Evolutionary conservation across 92 coral and sea anemone genomes (phyloP).

Genomic region (Siderastrea radians): DNA sequence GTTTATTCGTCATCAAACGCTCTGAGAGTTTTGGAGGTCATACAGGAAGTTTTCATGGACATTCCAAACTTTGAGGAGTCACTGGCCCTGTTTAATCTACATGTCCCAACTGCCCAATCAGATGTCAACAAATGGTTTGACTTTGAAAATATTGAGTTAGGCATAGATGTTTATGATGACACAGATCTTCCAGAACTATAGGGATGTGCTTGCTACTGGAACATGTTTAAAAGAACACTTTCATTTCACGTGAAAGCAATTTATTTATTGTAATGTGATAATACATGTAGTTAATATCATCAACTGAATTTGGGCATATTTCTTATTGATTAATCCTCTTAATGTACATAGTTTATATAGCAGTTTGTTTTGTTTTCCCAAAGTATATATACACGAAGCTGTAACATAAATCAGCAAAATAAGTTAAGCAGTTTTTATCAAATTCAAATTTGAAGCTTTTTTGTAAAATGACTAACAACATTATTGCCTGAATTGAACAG

Average conservation of each 20-base stretch:
- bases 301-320: too few relatives aligned
- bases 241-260: not conserved
- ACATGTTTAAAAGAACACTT: slow-evolving; percentile 6
- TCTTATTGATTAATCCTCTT: too few relatives aligned
- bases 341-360: too few relatives aligned
- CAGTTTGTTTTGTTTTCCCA: too few relatives aligned
- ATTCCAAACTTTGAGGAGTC: slow-evolving; percentile 66
- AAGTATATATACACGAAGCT: too few relatives aligned
- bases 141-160: slow-evolving; percentile 22
- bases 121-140: slow-evolving; percentile 35
- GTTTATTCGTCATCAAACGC: slow-evolving; percentile 58
- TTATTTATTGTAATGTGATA: not conserved
- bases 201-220: not conserved
- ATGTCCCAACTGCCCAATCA: slow-evolving; percentile 8
- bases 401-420: too few relatives aligned
- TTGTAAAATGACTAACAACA: too few relatives aligned
- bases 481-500: too few relatives aligned
- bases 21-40: slow-evolving; percentile 59
- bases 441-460: too few relatives aligned
- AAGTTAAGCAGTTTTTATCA: too few relatives aligned
- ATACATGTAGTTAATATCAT: not conserved
- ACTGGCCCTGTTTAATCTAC: slow-evolving; percentile 13
- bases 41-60: slow-evolving; percentile 71
- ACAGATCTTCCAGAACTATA: slow-evolving; percentile 6
- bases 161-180: slow-evolving; percentile 10